Evolutionary conservation across 2,113 vertebrate species (phyloP).

Genomic region (Grammomys surdaster): DNA sequence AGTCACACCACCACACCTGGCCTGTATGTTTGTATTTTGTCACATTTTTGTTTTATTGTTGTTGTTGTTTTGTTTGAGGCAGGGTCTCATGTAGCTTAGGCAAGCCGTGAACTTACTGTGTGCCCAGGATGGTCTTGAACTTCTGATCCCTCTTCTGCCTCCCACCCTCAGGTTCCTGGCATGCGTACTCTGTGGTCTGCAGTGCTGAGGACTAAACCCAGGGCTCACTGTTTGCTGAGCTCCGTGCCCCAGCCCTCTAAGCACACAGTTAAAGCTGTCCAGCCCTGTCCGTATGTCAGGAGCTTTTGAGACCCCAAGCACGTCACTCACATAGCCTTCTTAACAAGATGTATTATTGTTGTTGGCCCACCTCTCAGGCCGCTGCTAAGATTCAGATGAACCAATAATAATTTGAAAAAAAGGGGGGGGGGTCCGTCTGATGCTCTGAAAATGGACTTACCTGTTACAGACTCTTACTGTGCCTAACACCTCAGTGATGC

Average conservation of each 20-base stretch:
- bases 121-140: background rate
- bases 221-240: no score
- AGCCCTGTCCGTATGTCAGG: background rate
- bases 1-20: background rate
- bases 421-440: background rate
- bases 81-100: background rate
- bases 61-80: background rate
- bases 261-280: background rate
- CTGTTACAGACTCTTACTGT: background rate
- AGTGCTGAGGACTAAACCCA: background rate
- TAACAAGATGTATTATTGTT: background rate
- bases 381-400: background rate
- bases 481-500: background rate
- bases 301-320: background rate
- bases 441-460: background rate
- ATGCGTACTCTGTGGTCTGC: no score
- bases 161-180: background rate
- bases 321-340: background rate
- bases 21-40: background rate
- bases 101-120: background rate
- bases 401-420: background rate
- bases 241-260: background rate
- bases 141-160: background rate
- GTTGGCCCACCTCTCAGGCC: background rate
- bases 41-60: background rate